A percentile compares a stretch with the other conserved stretches of the same genome.
These are phyloP conservation scores for Bovichtus variegatus DNA, from an alignment of 2,797 vertebrate species.

Conservation along the genomic window DNA sequence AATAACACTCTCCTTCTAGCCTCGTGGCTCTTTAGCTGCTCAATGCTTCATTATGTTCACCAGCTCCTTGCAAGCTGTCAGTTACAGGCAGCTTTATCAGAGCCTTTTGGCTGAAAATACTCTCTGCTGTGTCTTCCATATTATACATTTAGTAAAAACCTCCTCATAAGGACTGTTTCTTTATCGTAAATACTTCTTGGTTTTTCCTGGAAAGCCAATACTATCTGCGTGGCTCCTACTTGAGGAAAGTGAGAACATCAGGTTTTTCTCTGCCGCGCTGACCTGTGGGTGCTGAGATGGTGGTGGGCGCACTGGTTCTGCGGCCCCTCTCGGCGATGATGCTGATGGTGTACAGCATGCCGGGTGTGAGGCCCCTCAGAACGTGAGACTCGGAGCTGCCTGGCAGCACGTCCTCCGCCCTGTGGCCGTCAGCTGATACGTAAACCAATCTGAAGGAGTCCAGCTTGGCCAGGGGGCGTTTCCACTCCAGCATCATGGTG, in stretches of 20 bases:
- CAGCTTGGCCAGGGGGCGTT: conserved; percentile 89
- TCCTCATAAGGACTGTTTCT: neutral
- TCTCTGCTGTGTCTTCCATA: neutral
- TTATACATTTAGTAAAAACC: no score
- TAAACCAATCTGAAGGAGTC: conserved; percentile 90
- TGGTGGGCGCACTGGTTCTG: conserved; percentile 87
- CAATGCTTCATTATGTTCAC: neutral
- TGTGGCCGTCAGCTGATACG: conserved; percentile 80
- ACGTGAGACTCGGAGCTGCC: conserved; percentile 84
- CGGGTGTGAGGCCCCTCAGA: conserved; percentile 86
- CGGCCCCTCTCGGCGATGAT: conserved; percentile 91
- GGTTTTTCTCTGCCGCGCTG: conserved; percentile 59
- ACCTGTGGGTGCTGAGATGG: conserved; percentile 90
- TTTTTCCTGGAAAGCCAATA: neutral
- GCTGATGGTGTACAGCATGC: conserved; percentile 90
- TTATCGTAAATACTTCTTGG: neutral
- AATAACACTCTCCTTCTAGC: neutral
- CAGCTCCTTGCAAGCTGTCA: neutral
- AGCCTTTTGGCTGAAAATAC: neutral
- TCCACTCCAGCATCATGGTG: conserved; percentile 90
- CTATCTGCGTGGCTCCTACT: neutral
- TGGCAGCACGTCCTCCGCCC: conserved; percentile 83
- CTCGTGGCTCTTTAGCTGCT: neutral
- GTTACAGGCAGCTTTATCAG: neutral
- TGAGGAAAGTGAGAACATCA: neutral